phyloP scores from a whole-genome alignment of 2,797 vertebrate species.

The Adrianichthys oophorus region DNA sequence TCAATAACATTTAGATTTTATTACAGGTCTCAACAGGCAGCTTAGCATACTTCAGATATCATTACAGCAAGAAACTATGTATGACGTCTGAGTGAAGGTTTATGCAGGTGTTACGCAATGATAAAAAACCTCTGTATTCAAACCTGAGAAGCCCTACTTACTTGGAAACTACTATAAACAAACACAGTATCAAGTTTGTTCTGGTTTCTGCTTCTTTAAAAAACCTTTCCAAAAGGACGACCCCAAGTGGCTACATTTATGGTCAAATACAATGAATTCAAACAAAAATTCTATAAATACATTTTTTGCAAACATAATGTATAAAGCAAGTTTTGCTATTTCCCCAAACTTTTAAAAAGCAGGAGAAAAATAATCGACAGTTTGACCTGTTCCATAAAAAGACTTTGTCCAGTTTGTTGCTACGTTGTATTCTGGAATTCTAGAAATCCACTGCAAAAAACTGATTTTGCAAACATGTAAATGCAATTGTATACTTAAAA shows the following conservation, averaged over 20 bases:
- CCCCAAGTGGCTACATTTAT: background rate
- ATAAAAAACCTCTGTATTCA: background rate
- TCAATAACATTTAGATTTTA: too few relatives aligned
- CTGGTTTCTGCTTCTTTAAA: background rate
- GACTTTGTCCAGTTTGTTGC: too few relatives aligned
- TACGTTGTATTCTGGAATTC: too few relatives aligned
- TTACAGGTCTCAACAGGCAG: background rate
- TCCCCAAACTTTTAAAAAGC: too few relatives aligned
- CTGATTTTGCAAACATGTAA: too few relatives aligned
- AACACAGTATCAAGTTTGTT: background rate
- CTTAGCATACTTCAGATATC: background rate
- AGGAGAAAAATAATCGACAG: too few relatives aligned
- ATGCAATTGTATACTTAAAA: too few relatives aligned
- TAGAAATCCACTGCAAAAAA: too few relatives aligned
- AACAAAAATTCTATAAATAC: too few relatives aligned
- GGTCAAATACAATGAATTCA: background rate
- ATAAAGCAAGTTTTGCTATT: too few relatives aligned
- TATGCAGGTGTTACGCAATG: background rate
- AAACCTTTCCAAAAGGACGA: background rate
- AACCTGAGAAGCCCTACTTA: background rate
- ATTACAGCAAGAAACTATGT: background rate
- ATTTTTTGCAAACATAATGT: background rate
- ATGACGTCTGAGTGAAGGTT: background rate
- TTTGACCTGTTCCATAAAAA: too few relatives aligned
- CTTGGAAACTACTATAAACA: too few relatives aligned